Evolutionary conservation across 2,888 invertebrate species (phyloP), one percentile per base, ranked within the genome.

Genomic region (Agapetus fuscipes): DNA sequence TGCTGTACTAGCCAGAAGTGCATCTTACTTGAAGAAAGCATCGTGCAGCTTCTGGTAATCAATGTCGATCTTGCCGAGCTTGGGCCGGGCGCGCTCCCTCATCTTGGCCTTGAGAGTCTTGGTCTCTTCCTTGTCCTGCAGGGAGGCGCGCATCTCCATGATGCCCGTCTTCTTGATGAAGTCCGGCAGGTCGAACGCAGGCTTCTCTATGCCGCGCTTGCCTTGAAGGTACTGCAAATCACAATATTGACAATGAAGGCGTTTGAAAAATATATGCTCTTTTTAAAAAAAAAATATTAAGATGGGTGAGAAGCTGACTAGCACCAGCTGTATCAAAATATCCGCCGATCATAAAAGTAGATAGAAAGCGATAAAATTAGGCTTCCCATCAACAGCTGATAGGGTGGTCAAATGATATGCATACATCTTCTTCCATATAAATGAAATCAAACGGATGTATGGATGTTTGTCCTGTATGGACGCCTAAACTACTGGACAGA

Each of bases 141-240:
- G 71, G 1, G 97, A 95, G 25, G 96, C 95, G 28, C 98, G 72
- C 98, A 98, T 98, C 66, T 99, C 98, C 83, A 95, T 96, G 48
- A 98, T 98, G n/a, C 98, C 98, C 0, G 98, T 98, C 56, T 91
- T 83, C 61, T 96, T 95, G 44, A 98, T 98, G 59, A 96, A 99
- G 54, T 97, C 97, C 0, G 98, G 98, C 34, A 99, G 69, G 59
- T 97, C 93, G 60, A 98, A 99, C 0, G 98, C 95, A 0, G 97
- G 91, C 55, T 99, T 96, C 60, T 99, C 98, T 54, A 98, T 96
- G 58, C 98, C 98, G 30, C 98, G 74, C 62, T 98, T 98, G 9
- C 98, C 98, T 65, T 95, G 91, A 11, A 91, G 61, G 59, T 90
- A 90, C 71, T 74, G 55, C 15, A 50, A 46, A 17, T 31, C 3